Base-by-base conservation (phyloP, 2,888 invertebrate species). In the Agrochola lota region DNA sequence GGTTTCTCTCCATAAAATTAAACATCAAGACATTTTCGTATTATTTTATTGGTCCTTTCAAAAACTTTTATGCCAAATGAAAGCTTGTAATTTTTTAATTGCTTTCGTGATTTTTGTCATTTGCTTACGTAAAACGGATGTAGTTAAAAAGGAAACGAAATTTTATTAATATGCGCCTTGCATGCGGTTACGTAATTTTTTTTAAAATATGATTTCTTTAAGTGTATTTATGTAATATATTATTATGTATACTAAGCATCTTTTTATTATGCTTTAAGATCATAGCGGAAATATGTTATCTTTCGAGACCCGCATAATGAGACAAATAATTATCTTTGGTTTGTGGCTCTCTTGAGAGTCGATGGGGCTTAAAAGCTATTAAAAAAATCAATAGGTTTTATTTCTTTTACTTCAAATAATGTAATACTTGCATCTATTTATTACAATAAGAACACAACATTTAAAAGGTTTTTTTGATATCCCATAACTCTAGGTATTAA, bases 101-200 rank as follows among this genome's bases (percentile, higher is more conserved):
- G 23, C 15, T 66, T 73, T 26, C 26, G 17, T 55, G 46, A 55
- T 52, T 4, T 35, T 80, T 43, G 7, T 23, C n/a, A 12, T 26
- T 55, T 8, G 64, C 12, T 78, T 80, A 73, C 23, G 9, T 72
- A 66, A 52, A 59, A 60, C 52, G 43, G 59, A 72, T 30, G 40
- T n/a, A 12, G 1, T 66, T 59, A 26, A 67, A 59, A 67, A 40
- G 4, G 23, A 49, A 23, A 40, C 55, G 43, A 30, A 23, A 23
- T 63, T 63, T 76, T 20, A 46, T 57, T 78, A 0, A 57, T 57
- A 55, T 71, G 62, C 40, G 49, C 11, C n/a, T 71, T 40, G 0
- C 5, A 1, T 63, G 49, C 17, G 15, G 40, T 57, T 71, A 17
- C 5, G 23, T 78, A 62, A 70, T 23, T 23, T 17, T 17, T 17